Conservation (phyloP, 2,113 vertebrate species). For the Fregata magnificens region DNA sequence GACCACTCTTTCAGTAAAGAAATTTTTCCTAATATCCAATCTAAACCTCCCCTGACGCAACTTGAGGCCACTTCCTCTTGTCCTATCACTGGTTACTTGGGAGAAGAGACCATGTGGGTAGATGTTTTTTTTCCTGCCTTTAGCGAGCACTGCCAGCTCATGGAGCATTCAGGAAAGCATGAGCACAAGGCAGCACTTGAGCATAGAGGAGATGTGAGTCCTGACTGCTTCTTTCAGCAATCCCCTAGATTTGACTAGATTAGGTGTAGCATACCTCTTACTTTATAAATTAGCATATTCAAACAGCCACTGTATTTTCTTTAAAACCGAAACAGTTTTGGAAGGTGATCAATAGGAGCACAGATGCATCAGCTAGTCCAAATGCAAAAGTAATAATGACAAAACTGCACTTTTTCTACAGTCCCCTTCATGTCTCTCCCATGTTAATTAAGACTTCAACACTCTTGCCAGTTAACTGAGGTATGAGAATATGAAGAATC, state of each 20-base stretch:
- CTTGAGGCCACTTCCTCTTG: no score
- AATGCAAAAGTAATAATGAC: neutral
- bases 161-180: neutral
- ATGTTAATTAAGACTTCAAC: conserved; percentile 32
- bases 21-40: no score
- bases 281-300: neutral
- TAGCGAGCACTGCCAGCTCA: neutral
- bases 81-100: no score
- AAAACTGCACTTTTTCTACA: neutral
- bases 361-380: neutral
- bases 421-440: neutral
- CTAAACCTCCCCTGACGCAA: no score
- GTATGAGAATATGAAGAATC: neutral
- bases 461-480: neutral
- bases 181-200: neutral
- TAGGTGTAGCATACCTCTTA: neutral
- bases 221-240: neutral
- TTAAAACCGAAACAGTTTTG: neutral
- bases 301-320: neutral
- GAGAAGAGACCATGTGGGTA: no score
- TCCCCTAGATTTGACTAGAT: neutral
- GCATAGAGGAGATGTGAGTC: neutral
- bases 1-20: no score
- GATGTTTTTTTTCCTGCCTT: neutral
- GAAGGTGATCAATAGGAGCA: neutral